Base-by-base conservation (phyloP, 2,888 invertebrate genomes). In the Stenolophus ochropezus region DNA sequence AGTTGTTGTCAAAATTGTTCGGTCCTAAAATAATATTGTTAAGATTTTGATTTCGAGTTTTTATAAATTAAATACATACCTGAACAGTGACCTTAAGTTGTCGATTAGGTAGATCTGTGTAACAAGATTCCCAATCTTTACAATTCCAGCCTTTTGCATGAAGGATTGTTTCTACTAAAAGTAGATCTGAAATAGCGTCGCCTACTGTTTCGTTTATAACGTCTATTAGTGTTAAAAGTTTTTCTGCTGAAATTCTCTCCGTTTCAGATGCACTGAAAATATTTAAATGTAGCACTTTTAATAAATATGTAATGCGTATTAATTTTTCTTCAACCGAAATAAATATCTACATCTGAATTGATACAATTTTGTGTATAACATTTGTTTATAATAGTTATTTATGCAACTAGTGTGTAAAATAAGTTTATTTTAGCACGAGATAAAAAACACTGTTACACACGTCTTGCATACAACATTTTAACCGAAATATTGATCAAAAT, bases 161-260 rank as follows among this genome's bases (percentile, higher is more conserved):
- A 21, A 99, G 91, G 74, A 98, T 95, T 0, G 95, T 94, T 89
- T 99, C 99, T 0, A 99, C 98, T 3, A 98, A 89, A 82, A 99
- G 91, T 92, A 99, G 92, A 87, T 99, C 99, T 0, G 98, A 97
- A 77, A 99, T 94, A 1, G 99, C 99, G 91, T 99, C 99, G 0
- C 99, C 99, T 0, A 99, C 97, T 0, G 96, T 95, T 90, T 98
- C 97, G 89, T 98, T 98, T 11, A 97, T 96, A 86, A 98, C 91
- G 88, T 97, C 94, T 83, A 97, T 94, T 77, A 96, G 90, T 84
- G 92, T 90, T 1, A 92, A 87, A 6, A 98, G 90, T 20, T 92
- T 91, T 42, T 90, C 89, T 0, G 95, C 94, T 0, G 94, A 92
- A 82, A 90, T 89, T 65, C 91, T 88, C 79, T 87, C 86, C 4